Base-by-base conservation (phyloP, 2,797 vertebrate species). In the Eurystomus glaucurus region DNA sequence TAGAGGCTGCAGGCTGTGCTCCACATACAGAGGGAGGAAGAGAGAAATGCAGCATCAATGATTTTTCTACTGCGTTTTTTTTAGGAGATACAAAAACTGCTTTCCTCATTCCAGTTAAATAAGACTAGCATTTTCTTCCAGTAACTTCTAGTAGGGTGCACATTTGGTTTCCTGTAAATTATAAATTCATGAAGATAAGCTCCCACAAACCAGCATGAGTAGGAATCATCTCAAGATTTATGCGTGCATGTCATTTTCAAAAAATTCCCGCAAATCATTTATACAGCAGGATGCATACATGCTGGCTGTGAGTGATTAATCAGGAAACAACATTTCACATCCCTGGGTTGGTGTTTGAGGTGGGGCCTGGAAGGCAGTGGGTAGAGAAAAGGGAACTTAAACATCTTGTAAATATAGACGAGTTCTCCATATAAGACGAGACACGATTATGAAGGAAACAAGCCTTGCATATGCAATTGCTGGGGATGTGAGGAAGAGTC, bases 201-300 rank as follows among this genome's bases (percentile, higher is more conserved):
- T 39, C 68, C 88, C 82, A 88, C 79, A 95, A 91, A 86, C 69
- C 54, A 88, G 46, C 17, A 41, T 0, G 1, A 92, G 76, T 8
- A 72, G 84, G 66, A 84, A 93, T 51, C 69, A 84, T 43, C 72
- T 76, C 64, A 37, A 80, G 93, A 96, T 96, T 95, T 95, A 96
- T 29, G 45, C 3, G 23, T 2, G 9, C 6, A 3, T 62, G 69
- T 71, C 79, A 55, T 66, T 88, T 84, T 35, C 18, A 92, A 81
- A 95, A 76, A 86, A 84, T 9, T 58, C 79, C 78, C 0, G 0
- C 93, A 96, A 81, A 91, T 93, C 93, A 93, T 85, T 88, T 86
- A 18, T 85, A 88, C 0, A 10, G 85, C 87, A 74, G 69, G 52
- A 80, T 0, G 4, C 1, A 3, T 4, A 17, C 22, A 14, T 13